Base-by-base conservation (phyloP, 2,888 invertebrate species). In the Trissolcus japonicus region DNA sequence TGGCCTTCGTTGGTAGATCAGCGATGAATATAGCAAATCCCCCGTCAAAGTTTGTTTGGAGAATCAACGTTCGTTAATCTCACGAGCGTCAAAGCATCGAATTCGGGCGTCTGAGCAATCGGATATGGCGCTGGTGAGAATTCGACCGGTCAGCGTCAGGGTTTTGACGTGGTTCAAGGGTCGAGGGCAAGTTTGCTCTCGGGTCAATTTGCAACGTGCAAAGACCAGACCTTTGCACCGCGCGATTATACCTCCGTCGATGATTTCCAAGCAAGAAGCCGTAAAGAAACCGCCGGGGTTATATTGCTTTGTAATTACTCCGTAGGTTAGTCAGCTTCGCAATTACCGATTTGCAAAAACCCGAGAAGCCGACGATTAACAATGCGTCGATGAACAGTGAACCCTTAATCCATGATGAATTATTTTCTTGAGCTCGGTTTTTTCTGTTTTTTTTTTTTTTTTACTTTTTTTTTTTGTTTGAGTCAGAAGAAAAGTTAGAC, bases 41-140 rank as follows among this genome's bases (percentile, higher is more conserved):
- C 46, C 16, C 16, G 51, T 51, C 17, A 51, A 54, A 54, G 25
- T 54, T 54, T 46, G 46, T 16, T 16, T 51, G 17, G 51, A 68
- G 79, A 67, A 79, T 57, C 69, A 56, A 59, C 56, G 80, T 83
- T 83, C 83, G 83, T 84, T 86, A 86, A 86, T 84, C 83, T 84
- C 82, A 81, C 82, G 80, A 81, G 83, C 82, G 80, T 80, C 79
- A 80, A 81, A 83, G 82, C 81, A 71, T 82, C 83, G 83, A 81
- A 83, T 85, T 85, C 82, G 82, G 81, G 82, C 46, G 83, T 85
- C 79, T 78, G 76, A 78, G 81, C 85, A 84, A 84, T 85, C 82
- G 82, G 83, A 84, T 82, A 79, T 78, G 79, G 56, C 66, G 78
- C 72, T 63, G 81, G 73, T 76, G 76, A 66, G 50, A 63, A 73